Evolutionary conservation across 2,797 vertebrate genomes (phyloP).

Genomic region (Holocentrus rufus): DNA sequence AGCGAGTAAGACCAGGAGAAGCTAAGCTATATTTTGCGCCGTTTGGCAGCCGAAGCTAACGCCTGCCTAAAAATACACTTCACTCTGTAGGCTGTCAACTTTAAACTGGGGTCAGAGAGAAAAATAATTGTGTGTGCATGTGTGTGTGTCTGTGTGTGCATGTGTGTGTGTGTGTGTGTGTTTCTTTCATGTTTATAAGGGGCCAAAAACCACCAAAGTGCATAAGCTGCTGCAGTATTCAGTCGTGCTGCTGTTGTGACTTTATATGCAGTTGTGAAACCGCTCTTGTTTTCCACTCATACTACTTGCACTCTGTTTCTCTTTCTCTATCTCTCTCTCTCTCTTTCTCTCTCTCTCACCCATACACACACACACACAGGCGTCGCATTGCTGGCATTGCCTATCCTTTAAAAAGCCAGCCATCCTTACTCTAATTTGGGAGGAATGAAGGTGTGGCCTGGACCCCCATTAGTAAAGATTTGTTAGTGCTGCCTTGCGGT

Average conservation of each 20-base stretch:
- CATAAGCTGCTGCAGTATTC: conserved; percentile 71
- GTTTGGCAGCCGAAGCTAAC: conserved; percentile 75
- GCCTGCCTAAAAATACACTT: conserved; percentile 79
- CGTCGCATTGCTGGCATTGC: conserved; percentile 60
- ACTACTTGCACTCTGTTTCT: background rate
- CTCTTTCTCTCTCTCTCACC: conserved; percentile 16
- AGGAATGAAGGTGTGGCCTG: conserved; percentile 76
- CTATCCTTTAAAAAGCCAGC: conserved; percentile 70
- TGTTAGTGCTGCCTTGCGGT: conserved; percentile 55
- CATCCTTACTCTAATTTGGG: conserved; percentile 72
- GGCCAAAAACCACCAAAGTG: conserved; percentile 48
- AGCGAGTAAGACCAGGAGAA: conserved; percentile 57
- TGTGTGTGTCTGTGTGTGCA: background rate
- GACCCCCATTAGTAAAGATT: conserved; percentile 71
- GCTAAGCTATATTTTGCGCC: conserved; percentile 74
- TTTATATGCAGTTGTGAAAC: conserved; percentile 69
- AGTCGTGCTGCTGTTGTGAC: conserved; percentile 55
- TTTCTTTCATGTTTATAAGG: conserved; percentile 55
- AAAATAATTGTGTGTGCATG: conserved; percentile 50
- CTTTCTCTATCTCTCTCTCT: conserved; percentile 5
- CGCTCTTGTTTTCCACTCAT: conserved; percentile 50
- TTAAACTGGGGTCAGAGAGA: conserved; percentile 71
- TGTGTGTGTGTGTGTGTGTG: conserved; percentile 17
- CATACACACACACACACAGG: conserved; percentile 14
- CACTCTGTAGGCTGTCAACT: conserved; percentile 71